Conservation (phyloP, 2,113 vertebrate genomes). For the Galemys pyrenaicus region DNA sequence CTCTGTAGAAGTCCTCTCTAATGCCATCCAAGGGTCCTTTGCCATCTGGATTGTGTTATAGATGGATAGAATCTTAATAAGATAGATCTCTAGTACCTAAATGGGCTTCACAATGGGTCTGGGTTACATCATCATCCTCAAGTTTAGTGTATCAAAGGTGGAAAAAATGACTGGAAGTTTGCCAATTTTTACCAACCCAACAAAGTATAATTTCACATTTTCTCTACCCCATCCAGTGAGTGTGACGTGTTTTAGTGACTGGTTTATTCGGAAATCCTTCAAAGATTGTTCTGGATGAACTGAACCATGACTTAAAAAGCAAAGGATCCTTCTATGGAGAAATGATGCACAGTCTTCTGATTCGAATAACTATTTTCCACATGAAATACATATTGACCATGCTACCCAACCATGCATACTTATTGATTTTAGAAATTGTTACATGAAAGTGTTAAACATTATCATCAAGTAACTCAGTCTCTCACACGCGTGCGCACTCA, state of each 20-base stretch:
- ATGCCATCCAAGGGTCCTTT: not conserved
- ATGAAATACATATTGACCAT: not conserved
- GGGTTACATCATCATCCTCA: not conserved
- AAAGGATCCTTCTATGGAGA: not conserved
- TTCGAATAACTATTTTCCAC: not conserved
- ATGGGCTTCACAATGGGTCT: not conserved
- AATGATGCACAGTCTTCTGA: not conserved
- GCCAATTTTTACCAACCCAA: not conserved
- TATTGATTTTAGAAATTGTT: slow-evolving; percentile 18
- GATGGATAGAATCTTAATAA: not conserved
- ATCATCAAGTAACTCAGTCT: not conserved
- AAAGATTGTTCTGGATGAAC: not conserved
- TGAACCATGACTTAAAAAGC: not conserved
- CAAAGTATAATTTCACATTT: not conserved
- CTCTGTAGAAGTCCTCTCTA: not conserved
- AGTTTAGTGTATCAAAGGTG: not conserved
- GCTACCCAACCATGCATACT: not conserved
- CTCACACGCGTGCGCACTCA: not conserved
- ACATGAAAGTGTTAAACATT: not conserved
- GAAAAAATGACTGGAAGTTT: not conserved
- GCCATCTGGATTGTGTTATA: slow-evolving; percentile 46
- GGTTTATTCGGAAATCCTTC: not conserved
- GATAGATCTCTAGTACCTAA: not conserved
- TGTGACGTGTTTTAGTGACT: not conserved
- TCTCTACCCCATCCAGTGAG: not conserved